Percentiles rank a stretch among this genome's conserved stretches.
Evolutionary conservation across 2,797 vertebrate species (phyloP).

Genomic region (Liparis tanakae): DNA sequence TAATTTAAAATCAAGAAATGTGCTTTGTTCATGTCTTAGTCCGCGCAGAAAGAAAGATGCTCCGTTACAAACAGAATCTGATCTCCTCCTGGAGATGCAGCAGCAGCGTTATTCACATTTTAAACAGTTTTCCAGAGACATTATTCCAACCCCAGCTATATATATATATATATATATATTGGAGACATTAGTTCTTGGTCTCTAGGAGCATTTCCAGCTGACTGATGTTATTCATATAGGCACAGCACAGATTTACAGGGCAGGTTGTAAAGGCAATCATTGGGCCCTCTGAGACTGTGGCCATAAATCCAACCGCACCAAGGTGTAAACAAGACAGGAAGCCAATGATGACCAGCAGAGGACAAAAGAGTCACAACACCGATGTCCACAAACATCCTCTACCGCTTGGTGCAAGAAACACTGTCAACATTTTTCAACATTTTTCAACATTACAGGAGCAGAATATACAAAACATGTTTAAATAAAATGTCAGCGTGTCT

Average conservation of each 20-base stretch:
- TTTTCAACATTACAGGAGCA: background rate
- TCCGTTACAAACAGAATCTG: conserved; percentile 21
- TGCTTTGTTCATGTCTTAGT: too few species aligned
- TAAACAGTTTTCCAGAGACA: conserved; percentile 40
- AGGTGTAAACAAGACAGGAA: conserved; percentile 87
- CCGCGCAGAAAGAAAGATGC: conserved; percentile 6
- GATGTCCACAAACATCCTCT: conserved; percentile 50
- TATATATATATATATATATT: background rate
- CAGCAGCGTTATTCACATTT: conserved; percentile 28
- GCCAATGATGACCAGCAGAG: conserved; percentile 78
- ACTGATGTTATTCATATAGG: conserved; percentile 36
- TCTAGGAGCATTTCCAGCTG: conserved; percentile 23
- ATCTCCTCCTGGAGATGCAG: conserved; percentile 16
- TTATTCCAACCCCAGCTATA: conserved; percentile 21
- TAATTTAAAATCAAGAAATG: background rate
- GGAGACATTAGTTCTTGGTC: conserved; percentile 32
- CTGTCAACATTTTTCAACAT: background rate
- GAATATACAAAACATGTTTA: background rate
- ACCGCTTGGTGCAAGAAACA: background rate
- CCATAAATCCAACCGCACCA: conserved; percentile 84
- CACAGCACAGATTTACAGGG: conserved; percentile 58
- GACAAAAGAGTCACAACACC: conserved; percentile 46
- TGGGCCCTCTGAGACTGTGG: conserved; percentile 71
- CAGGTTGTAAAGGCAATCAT: conserved; percentile 86
- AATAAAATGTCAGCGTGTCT: background rate